These are phyloP conservation scores for Pelmatolapia mariae DNA, from an alignment of 2,113 vertebrate species.

Conservation along the genomic window DNA sequence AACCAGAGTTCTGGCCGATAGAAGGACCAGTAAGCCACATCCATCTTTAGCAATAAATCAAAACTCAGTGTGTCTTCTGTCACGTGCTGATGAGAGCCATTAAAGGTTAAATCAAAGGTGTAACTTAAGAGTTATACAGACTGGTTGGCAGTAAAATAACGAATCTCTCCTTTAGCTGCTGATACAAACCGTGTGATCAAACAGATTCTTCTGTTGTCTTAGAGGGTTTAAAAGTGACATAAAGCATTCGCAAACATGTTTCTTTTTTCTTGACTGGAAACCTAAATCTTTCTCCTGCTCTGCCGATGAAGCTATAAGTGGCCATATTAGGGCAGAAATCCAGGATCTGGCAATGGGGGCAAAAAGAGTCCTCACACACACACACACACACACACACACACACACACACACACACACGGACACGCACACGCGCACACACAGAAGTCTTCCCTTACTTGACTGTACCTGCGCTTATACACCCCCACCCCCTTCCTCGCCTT, in stretches of 20 bases:
- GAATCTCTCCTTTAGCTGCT: background rate
- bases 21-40: background rate
- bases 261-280: background rate
- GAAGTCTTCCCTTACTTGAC: background rate
- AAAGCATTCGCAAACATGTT: background rate
- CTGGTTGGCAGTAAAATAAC: background rate
- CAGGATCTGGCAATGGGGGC: conserved; percentile 12
- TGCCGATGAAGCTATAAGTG: background rate
- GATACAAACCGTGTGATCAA: background rate
- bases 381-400: background rate
- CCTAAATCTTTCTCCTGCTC: background rate
- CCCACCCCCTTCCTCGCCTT: background rate
- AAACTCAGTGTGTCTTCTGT: background rate
- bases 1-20: background rate
- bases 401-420: accelerated
- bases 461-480: background rate
- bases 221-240: background rate
- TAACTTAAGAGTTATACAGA: background rate
- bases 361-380: background rate
- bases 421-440: background rate
- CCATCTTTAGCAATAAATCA: background rate
- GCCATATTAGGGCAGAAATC: conserved; percentile 64
- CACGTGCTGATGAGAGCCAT: background rate
- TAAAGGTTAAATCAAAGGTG: background rate
- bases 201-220: background rate